A percentile compares a stretch with the other conserved stretches of the same genome.
These are phyloP conservation scores for Oplegnathus fasciatus DNA, from an alignment of 2,113 vertebrate genomes.

Conservation along the genomic window DNA sequence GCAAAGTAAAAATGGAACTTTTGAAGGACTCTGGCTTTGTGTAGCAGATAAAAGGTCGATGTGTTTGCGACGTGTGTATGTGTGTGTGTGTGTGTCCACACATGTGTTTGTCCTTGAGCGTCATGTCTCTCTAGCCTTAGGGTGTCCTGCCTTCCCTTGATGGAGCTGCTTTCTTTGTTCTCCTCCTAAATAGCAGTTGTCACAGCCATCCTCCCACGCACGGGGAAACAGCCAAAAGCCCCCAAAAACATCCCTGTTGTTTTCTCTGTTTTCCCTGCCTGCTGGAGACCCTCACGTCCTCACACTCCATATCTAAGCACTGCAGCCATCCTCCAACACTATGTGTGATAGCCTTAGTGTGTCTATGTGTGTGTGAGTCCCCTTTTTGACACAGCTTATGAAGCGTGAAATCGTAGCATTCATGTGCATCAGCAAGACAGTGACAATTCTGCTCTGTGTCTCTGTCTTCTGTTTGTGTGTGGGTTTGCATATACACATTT, in stretches of 20 bases:
- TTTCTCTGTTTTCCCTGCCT: conserved; percentile 45
- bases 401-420: conserved; percentile 44
- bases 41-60: conserved; percentile 20
- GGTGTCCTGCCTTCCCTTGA: conserved; percentile 60
- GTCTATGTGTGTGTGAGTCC: conserved; percentile 2
- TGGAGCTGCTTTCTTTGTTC: conserved; percentile 64
- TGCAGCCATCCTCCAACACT: conserved; percentile 52
- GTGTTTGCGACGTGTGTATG: not conserved
- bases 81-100: not conserved
- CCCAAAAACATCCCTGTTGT: conserved; percentile 53
- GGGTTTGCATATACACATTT: conserved; percentile 23
- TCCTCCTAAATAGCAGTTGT: conserved; percentile 76
- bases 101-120: conserved; percentile 23
- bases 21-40: conserved; percentile 29
- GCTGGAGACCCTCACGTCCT: conserved; percentile 49
- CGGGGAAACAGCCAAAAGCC: conserved; percentile 57
- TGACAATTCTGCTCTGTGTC: conserved; percentile 11
- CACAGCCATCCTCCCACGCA: conserved; percentile 76
- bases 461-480: conserved; percentile 32
- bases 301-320: conserved; percentile 46
- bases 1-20: conserved; percentile 46
- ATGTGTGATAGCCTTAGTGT: not conserved
- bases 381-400: conserved; percentile 11
- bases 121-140: conserved; percentile 39
- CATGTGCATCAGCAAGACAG: conserved; percentile 1